phyloP scores from a whole-genome alignment of 2,888 invertebrate species.

The Torymus aiolomorphi region DNA sequence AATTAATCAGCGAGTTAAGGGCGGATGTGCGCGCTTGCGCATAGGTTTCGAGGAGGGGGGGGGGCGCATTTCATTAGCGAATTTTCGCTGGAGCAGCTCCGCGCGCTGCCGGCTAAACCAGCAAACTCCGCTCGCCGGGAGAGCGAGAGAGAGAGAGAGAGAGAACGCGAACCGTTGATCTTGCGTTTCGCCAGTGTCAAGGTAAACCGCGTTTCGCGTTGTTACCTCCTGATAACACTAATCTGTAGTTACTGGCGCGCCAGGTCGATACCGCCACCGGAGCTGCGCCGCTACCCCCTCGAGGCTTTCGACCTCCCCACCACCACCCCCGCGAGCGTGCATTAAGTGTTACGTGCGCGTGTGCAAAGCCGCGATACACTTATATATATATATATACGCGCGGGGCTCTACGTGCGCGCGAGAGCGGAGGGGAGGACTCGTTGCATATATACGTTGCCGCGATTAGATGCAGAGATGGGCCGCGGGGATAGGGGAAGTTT shows the following conservation, averaged over 20 bases:
- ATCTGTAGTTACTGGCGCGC: conserved; percentile 73
- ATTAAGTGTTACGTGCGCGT: conserved; percentile 43
- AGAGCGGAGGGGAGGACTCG: too few species aligned
- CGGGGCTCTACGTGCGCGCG: neutral
- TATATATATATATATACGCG: neutral
- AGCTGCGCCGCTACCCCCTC: conserved; percentile 16
- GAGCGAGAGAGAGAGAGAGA: neutral
- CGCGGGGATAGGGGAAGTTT: neutral
- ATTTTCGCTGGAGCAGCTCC: conserved; percentile 45
- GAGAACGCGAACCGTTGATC: conserved; percentile 62
- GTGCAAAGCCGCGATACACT: conserved; percentile 47
- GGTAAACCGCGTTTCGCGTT: conserved; percentile 74
- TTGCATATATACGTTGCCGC: too few species aligned
- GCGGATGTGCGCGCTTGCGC: conserved; percentile 32
- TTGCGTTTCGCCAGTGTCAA: conserved; percentile 72
- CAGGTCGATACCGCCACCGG: conserved; percentile 27
- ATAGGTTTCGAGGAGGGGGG: too few species aligned
- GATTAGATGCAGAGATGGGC: conserved; percentile 13
- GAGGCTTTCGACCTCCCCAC: conserved; percentile 18
- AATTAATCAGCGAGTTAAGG: conserved; percentile 54
- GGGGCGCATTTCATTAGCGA: conserved; percentile 47
- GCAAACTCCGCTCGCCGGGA: conserved; percentile 40
- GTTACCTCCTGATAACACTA: conserved; percentile 74
- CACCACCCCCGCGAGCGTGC: conserved; percentile 3
- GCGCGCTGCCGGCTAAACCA: conserved; percentile 33